Percentiles rank a stretch among this genome's conserved stretches.
Evolutionary conservation across 1,140 invertebrate species (phyloP).

Genomic region (Trichonephila inaurata): DNA sequence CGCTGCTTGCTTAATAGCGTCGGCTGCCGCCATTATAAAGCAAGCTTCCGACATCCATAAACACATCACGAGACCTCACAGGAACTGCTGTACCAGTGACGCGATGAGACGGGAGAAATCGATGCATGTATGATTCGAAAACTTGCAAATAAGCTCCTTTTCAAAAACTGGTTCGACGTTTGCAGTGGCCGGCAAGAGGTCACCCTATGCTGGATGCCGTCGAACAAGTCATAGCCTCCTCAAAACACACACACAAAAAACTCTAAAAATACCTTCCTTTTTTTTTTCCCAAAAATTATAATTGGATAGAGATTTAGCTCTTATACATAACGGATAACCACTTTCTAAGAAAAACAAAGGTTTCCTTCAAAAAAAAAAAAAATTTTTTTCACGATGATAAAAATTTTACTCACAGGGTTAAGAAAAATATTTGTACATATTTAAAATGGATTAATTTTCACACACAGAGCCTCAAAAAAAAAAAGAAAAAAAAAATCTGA

Average conservation of each 20-base stretch:
- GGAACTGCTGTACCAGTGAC: conserved; percentile 29
- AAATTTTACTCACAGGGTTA: neutral
- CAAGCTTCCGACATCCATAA: conserved; percentile 67
- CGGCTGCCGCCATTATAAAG: conserved; percentile 69
- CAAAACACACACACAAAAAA: neutral
- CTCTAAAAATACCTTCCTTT: neutral
- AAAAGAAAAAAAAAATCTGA: too few relatives aligned
- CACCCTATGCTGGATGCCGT: conserved; percentile 5
- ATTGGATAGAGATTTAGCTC: neutral
- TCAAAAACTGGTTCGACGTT: conserved; percentile 53
- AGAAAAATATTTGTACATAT: neutral
- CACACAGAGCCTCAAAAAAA: too few relatives aligned
- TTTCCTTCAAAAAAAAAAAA: neutral
- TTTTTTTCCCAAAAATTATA: neutral
- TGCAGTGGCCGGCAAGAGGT: conserved; percentile 53
- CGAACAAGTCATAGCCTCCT: neutral
- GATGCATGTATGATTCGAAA: conserved; percentile 64
- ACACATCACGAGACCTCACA: conserved; percentile 54
- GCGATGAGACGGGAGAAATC: conserved; percentile 59
- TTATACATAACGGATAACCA: neutral
- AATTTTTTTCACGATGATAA: too few relatives aligned
- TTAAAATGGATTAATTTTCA: neutral
- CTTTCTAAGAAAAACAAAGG: neutral
- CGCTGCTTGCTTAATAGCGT: conserved; percentile 61
- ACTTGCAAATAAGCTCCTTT: conserved; percentile 53